phyloP scores from a whole-genome alignment of 2,113 vertebrate genomes.

The Xiphorhynchus elegans region DNA sequence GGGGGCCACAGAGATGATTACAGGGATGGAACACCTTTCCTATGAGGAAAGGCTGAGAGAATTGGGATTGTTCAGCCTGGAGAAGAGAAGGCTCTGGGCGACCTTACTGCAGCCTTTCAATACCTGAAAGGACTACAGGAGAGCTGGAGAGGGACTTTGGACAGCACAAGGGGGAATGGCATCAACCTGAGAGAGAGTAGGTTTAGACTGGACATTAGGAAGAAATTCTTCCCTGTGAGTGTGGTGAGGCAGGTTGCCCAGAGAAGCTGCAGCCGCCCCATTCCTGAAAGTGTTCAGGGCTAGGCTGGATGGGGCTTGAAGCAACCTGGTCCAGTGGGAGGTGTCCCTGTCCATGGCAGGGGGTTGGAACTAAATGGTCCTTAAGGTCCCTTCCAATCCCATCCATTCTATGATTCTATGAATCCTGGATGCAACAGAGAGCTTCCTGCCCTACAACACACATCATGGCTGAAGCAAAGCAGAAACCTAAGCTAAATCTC shows the following conservation, averaged over 20 bases:
- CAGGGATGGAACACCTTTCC: background rate
- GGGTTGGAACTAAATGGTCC: background rate
- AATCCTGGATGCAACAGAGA: background rate
- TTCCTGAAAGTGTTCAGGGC: background rate
- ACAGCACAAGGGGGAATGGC: background rate
- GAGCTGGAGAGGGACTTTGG: background rate
- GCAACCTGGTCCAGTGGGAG: background rate
- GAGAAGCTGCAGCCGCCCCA: background rate
- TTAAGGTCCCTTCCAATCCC: background rate
- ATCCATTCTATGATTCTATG: background rate
- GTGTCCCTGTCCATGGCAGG: background rate
- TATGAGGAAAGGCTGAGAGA: background rate
- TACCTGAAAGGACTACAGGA: background rate
- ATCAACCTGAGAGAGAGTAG: background rate
- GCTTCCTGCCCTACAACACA: background rate
- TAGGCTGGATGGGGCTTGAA: background rate
- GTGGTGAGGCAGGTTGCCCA: background rate
- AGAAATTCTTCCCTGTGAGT: background rate
- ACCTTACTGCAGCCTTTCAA: background rate
- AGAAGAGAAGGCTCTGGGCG: background rate
- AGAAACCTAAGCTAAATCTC: background rate
- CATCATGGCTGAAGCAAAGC: background rate
- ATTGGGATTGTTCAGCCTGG: background rate
- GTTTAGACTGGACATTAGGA: background rate
- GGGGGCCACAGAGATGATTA: background rate